phyloP scores from a whole-genome alignment of 2,888 invertebrate genomes.

The Lissocephala sabroskyi region DNA sequence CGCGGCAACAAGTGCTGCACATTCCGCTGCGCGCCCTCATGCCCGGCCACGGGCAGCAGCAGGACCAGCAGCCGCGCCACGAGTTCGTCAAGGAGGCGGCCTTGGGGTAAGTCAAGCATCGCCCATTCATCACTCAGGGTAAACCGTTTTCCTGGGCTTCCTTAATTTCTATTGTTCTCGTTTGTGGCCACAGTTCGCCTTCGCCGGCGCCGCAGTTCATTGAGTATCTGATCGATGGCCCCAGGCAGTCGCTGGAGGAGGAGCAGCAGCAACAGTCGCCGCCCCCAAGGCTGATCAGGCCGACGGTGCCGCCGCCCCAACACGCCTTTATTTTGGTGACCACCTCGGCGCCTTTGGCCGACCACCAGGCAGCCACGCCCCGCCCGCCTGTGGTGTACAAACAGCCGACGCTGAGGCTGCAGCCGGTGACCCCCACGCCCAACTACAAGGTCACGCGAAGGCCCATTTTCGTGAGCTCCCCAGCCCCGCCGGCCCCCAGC shows the following conservation, averaged over 20 bases:
- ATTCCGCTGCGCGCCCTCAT: constrained; percentile 58
- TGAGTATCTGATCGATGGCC: constrained; percentile 67
- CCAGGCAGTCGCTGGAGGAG: constrained; percentile 67
- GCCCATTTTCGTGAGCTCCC: constrained; percentile 36
- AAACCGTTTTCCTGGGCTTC: no score
- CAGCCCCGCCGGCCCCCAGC: constrained; percentile 19
- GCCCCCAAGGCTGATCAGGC: constrained; percentile 32
- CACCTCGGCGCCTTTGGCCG: constrained; percentile 50
- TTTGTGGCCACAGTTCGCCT: no score
- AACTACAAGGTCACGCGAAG: constrained; percentile 36
- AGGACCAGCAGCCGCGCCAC: constrained; percentile 13
- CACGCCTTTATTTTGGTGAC: constrained; percentile 61
- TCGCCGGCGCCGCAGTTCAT: constrained; percentile 38
- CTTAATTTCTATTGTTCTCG: no score
- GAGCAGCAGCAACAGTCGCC: constrained; percentile 45
- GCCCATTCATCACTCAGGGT: no score
- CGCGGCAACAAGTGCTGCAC: constrained; percentile 55
- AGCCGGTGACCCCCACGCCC: constrained; percentile 49
- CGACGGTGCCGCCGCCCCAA: constrained; percentile 43
- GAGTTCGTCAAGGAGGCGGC: constrained; percentile 36
- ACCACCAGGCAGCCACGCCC: constrained; percentile 36
- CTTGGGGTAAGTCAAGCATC: constrained; percentile 39
- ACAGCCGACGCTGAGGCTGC: constrained; percentile 61
- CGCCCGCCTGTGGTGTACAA: constrained; percentile 52
- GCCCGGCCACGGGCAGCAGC: constrained; percentile 36